Percentiles rank a stretch among this genome's conserved stretches.
phyloP scores from a whole-genome alignment of 2,113 vertebrate species.

The Pluvianellus socialis region DNA sequence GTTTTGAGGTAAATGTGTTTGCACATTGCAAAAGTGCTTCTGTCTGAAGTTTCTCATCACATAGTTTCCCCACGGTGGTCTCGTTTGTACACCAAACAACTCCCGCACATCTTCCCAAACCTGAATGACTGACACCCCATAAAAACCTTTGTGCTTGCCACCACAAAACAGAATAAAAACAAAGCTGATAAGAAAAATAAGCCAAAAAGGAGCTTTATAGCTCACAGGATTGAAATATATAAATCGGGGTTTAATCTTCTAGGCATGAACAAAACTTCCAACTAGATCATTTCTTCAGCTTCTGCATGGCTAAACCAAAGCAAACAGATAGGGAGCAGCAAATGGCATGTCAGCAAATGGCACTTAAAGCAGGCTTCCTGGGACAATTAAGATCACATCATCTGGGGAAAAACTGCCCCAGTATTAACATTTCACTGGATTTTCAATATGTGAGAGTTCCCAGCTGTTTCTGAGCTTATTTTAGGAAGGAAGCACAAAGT shows the following conservation, averaged over 20 bases:
- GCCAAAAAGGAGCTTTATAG: neutral
- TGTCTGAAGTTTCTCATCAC: neutral
- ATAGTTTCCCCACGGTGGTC: accelerated
- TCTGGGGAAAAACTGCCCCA: neutral
- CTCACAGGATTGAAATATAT: neutral
- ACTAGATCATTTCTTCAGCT: neutral
- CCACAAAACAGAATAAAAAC: neutral
- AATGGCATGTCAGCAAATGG: neutral
- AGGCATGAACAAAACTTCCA: neutral
- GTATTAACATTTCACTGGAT: neutral
- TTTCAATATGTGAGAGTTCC: neutral
- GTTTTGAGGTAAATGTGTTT: neutral
- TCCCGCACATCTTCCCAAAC: neutral
- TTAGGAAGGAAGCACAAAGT: neutral
- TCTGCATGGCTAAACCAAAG: neutral
- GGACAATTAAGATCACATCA: neutral
- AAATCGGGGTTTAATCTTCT: neutral
- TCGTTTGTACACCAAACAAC: neutral
- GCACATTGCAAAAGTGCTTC: neutral
- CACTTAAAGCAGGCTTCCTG: neutral
- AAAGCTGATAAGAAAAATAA: neutral
- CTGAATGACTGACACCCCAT: neutral
- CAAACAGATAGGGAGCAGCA: neutral
- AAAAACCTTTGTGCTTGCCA: neutral
- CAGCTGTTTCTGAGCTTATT: neutral